phyloP scores from a whole-genome alignment of 2,113 vertebrate genomes.

The Ailurus styani region DNA sequence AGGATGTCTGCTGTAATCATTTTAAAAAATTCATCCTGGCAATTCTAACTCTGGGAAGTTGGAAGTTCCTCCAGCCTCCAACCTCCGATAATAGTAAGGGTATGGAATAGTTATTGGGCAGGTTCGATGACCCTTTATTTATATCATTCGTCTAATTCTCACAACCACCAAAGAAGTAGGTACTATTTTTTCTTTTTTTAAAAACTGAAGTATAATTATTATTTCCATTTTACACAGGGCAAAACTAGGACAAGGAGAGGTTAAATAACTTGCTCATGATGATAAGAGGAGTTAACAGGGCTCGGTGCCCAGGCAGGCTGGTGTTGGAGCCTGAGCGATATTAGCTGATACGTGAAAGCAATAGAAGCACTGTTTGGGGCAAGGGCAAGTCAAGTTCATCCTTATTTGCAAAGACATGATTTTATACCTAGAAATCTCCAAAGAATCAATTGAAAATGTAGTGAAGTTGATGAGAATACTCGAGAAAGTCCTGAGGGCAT shows the following conservation, averaged over 20 bases:
- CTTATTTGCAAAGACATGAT: slow-evolving; percentile 20
- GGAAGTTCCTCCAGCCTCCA: not conserved
- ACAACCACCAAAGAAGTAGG: not conserved
- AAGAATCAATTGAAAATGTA: not conserved
- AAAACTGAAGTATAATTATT: not conserved
- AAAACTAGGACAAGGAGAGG: not conserved
- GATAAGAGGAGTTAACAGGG: not conserved
- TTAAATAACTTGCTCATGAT: not conserved
- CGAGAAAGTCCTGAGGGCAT: not conserved
- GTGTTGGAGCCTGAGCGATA: not conserved
- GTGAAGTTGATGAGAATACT: not conserved
- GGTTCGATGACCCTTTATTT: not conserved
- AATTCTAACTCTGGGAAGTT: not conserved
- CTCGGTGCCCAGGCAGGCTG: not conserved
- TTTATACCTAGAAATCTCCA: not conserved
- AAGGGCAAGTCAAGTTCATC: not conserved
- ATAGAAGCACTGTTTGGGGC: not conserved
- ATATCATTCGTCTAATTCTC: not conserved
- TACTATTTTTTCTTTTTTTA: not conserved
- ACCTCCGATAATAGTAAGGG: not conserved
- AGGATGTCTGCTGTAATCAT: not conserved
- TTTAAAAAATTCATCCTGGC: not conserved
- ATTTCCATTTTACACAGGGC: not conserved
- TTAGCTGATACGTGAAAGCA: not conserved
- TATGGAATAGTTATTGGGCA: not conserved